Evolutionary conservation across 30 jellyfish, hydroid and myxozoan genomes (phyloP).

Genomic region (Catostylus mosaicus): DNA sequence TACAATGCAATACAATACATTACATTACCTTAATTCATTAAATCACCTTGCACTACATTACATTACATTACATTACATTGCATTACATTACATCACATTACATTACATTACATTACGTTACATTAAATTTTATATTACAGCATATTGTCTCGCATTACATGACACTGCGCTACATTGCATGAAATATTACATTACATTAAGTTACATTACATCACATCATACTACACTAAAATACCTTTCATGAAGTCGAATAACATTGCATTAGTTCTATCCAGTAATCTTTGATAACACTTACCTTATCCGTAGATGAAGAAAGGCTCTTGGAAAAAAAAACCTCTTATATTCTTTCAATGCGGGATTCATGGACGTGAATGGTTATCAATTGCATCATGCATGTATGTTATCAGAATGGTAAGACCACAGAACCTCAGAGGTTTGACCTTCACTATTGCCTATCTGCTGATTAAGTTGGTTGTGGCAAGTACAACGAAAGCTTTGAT

Average conservation of each 20-base stretch:
- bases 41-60: too few relatives aligned
- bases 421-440: too few relatives aligned
- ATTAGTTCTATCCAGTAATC: neutral
- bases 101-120: neutral
- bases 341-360: constrained; percentile 78
- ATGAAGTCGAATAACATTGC: neutral
- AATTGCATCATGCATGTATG: constrained; percentile 76
- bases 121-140: too few relatives aligned
- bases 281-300: too few relatives aligned
- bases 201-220: too few relatives aligned
- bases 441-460: too few relatives aligned
- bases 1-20: too few relatives aligned
- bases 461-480: too few relatives aligned
- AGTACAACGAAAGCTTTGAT: too few relatives aligned
- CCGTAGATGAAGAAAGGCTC: constrained; percentile 46
- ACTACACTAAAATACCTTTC: neutral
- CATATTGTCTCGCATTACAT: neutral
- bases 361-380: constrained; percentile 93
- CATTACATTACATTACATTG: neutral
- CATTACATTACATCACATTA: neutral
- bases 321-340: constrained; percentile 30
- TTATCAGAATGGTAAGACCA: constrained; percentile 74
- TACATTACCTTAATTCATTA: too few relatives aligned
- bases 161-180: neutral
- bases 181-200: neutral